phyloP scores from a whole-genome alignment of 1,140 invertebrate genomes.

The Achatina immaculata region DNA sequence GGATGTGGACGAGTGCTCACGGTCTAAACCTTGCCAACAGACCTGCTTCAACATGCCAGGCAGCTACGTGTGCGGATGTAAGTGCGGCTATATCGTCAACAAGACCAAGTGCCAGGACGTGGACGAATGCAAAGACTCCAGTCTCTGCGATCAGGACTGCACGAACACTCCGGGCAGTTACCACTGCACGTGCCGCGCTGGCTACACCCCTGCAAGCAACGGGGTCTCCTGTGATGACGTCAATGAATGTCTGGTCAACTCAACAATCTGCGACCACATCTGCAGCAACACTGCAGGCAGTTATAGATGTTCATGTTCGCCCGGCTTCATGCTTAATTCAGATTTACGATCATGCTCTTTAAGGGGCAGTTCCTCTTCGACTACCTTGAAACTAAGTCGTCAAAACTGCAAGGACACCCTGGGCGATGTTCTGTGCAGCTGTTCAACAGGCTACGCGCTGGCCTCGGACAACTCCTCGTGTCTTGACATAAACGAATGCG shows the following conservation, averaged over 20 bases:
- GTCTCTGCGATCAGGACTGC: not conserved
- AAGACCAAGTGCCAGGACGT: not conserved
- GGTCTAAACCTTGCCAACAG: not conserved
- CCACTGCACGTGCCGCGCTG: not conserved
- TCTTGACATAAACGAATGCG: constrained; percentile 18
- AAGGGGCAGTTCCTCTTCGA: no score
- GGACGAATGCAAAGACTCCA: not conserved
- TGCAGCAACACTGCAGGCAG: not conserved
- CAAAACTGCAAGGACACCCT: not conserved
- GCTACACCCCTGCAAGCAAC: not conserved
- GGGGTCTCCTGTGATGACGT: not conserved
- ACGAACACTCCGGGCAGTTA: not conserved
- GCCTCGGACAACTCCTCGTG: not conserved
- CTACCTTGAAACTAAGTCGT: no score
- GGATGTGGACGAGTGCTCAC: not conserved
- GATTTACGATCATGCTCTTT: no score
- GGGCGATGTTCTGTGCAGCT: not conserved
- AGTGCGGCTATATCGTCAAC: not conserved
- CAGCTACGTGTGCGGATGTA: not conserved
- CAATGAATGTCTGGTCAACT: not conserved
- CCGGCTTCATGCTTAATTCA: not conserved
- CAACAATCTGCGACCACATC: not conserved
- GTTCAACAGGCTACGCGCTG: not conserved
- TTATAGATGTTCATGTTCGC: not conserved
- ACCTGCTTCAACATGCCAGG: not conserved